phyloP scores from a whole-genome alignment of 2,888 invertebrate species.

The Philaethria dido region DNA sequence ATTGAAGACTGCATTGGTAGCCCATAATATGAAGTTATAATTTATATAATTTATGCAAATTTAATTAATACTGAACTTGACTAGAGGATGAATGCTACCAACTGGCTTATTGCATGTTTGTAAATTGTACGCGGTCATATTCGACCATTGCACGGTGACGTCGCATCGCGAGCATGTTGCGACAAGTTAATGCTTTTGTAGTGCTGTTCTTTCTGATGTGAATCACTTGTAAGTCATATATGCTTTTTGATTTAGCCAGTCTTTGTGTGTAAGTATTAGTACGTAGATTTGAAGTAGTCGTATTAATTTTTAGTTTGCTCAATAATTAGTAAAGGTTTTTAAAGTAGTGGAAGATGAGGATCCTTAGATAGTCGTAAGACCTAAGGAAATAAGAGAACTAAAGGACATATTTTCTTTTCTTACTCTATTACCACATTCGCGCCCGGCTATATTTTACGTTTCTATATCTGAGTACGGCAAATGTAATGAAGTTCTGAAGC shows the following conservation, averaged over 20 bases:
- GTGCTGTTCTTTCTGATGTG: constrained; percentile 9
- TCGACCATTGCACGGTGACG: constrained; percentile 10
- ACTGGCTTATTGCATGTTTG: constrained; percentile 8
- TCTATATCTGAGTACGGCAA: too few species aligned
- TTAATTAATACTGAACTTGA: constrained; percentile 22
- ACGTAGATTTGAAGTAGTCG: background rate
- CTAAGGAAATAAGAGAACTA: too few species aligned
- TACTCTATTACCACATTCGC: too few species aligned
- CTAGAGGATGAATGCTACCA: constrained; percentile 15
- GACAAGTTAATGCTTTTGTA: constrained; percentile 38
- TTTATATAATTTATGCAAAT: background rate
- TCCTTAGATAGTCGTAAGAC: too few species aligned
- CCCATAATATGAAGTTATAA: constrained; percentile 48
- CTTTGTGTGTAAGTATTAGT: background rate
- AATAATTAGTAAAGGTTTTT: too few species aligned
- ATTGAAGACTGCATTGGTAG: constrained; percentile 50
- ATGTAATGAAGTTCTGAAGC: too few species aligned
- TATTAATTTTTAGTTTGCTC: too few species aligned
- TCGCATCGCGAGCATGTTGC: constrained; percentile 33
- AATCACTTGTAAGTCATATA: constrained; percentile 29
- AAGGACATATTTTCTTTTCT: too few species aligned
- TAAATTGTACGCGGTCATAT: background rate
- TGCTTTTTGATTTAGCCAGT: background rate
- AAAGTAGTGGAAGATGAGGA: too few species aligned
- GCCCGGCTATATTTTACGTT: too few species aligned